These are phyloP conservation scores for Drosophila ficusphila DNA, from an alignment of 1,140 invertebrate genomes.

Conservation along the genomic window DNA sequence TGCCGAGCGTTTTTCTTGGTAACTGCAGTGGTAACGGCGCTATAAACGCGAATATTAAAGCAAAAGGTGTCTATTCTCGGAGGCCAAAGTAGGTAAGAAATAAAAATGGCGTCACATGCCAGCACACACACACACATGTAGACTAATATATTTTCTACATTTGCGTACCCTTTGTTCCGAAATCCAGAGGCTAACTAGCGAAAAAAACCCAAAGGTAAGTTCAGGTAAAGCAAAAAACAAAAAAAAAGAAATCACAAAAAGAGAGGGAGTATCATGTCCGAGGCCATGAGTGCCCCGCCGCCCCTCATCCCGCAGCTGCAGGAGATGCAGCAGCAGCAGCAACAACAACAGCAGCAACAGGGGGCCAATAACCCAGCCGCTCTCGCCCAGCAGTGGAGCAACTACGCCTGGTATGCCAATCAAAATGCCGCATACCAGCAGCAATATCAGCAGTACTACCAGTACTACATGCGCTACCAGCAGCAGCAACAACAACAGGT, in stretches of 20 bases:
- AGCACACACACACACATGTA: constrained; percentile 7
- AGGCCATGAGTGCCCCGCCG: constrained; percentile 74
- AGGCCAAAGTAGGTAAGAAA: constrained; percentile 50
- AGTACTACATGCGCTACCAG: constrained; percentile 79
- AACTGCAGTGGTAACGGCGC: constrained; percentile 4
- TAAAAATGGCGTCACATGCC: constrained; percentile 67
- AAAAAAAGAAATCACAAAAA: constrained; percentile 3
- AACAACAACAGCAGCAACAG: constrained; percentile 69
- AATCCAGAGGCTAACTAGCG: constrained; percentile 14
- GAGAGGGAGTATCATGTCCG: constrained; percentile 59
- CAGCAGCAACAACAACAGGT: constrained; percentile 69
- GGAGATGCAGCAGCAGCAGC: constrained; percentile 78
- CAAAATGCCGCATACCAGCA: constrained; percentile 73
- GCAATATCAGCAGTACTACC: constrained; percentile 79
- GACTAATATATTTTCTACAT: constrained; percentile 16
- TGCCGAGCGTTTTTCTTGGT: not conserved
- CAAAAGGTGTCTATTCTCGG: not conserved
- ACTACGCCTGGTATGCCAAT: constrained; percentile 72
- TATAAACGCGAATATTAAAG: not conserved
- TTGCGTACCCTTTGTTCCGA: not conserved
- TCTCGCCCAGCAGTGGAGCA: constrained; percentile 60
- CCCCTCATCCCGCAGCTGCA: constrained; percentile 78
- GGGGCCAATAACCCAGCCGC: constrained; percentile 33
- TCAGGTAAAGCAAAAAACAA: constrained; percentile 48
- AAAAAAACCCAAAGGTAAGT: constrained; percentile 64